Evolutionary conservation across 2,888 invertebrate species (phyloP), one percentile per base, ranked within the genome.

Genomic region (Andrena praecox): DNA sequence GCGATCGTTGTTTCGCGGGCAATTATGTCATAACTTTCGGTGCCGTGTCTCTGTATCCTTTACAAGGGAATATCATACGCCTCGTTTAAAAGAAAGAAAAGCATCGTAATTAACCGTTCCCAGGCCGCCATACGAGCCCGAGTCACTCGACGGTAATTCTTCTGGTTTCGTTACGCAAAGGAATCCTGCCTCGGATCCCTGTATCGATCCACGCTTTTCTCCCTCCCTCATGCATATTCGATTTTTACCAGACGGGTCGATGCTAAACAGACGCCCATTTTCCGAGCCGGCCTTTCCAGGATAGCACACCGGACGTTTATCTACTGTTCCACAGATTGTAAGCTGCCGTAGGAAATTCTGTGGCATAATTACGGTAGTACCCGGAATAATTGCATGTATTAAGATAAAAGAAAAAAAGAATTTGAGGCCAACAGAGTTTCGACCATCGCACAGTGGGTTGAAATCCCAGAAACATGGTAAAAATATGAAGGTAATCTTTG

Each of bases 21-120:
- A 71, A 71, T 77, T 67, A 66, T 77, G 77, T 77, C 71, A 77
- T 71, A 77, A 80, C 70, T 77, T 52, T 42, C 7, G 16, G 1
- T 52, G 42, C 54, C 10, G 20, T 31, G 31, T 33, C 20, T 63
- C n/a, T 31, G 2, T 27, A 16, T 48, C 48, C 27, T 29, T 35
- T 10, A 48, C 59, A 8, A 33, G 3, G 1, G 12, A 16, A 16
- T 42, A 42, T 42, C 42, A 5, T 5, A 16, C 42, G 1, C 12
- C 12, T 16, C 3, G 4, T 42, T 42, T 42, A 42, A 59, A 20
- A 29, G n/a, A 59, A 59, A 20, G 24, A 24, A 24, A n/a, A 60
- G 31, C 2, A 31, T 31, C n/a, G 67, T 0, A 4, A 68, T n/a
- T 56, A 24, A 27, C 31, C 16, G 8, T 56, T 27, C 24, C 56